Conservation (phyloP, 1,140 invertebrate genomes). For the Drosophila simulans region DNA sequence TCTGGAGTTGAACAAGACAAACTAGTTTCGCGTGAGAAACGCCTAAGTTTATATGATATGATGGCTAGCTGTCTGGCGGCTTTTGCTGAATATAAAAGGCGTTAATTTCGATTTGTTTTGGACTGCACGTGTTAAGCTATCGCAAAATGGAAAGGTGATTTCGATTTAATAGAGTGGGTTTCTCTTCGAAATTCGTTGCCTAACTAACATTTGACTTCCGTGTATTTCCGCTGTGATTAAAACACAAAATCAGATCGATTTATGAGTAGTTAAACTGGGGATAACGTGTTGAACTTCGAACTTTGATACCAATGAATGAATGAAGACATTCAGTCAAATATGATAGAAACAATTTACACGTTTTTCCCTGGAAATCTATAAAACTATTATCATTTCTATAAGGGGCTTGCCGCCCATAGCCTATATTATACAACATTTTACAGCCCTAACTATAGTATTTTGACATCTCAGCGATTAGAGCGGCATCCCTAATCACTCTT, state of each 20-base stretch:
- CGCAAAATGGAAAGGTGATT: conserved; percentile 37
- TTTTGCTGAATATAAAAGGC: conserved; percentile 24
- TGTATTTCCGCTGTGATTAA: background rate
- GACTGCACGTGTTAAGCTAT: conserved; percentile 37
- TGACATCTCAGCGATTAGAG: background rate
- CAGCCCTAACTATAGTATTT: conserved; percentile 1
- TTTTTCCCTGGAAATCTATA: background rate
- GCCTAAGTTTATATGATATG: conserved; percentile 17
- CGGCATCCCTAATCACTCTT: background rate
- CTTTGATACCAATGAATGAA: background rate
- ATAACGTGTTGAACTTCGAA: background rate
- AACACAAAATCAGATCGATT: background rate
- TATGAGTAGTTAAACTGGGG: background rate
- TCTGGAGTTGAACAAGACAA: conserved; percentile 43
- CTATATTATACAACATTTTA: conserved; percentile 3
- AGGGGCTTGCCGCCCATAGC: conserved; percentile 13
- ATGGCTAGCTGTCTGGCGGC: conserved; percentile 23
- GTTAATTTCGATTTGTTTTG: conserved; percentile 25
- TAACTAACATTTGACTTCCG: conserved; percentile 9
- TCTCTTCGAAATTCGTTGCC: background rate
- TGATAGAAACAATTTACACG: background rate
- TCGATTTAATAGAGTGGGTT: conserved; percentile 16
- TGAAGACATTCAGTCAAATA: background rate
- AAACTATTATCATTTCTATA: background rate
- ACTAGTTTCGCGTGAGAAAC: conserved; percentile 39